A percentile compares a stretch with the other conserved stretches of the same genome.
phyloP scores from a whole-genome alignment of 1,140 invertebrate species.

The Sycophila sp. region DNA sequence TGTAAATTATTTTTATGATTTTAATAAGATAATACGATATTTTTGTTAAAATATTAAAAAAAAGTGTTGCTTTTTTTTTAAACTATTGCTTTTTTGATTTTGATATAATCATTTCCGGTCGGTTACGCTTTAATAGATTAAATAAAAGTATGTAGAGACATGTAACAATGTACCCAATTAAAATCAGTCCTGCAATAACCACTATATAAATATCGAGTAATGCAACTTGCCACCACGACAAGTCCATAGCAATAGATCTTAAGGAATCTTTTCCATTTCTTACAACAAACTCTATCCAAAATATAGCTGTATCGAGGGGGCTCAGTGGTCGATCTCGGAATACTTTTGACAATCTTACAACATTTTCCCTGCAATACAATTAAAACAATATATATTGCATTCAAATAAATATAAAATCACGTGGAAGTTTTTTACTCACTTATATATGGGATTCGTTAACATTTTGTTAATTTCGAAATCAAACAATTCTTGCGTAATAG shows the following conservation, averaged over 20 bases:
- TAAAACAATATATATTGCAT: not conserved
- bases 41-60: too few relatives aligned
- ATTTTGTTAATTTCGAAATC: conserved; percentile 48
- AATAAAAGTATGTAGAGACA: not conserved
- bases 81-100: not conserved
- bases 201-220: conserved; percentile 57
- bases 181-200: not conserved
- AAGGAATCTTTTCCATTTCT: conserved; percentile 64
- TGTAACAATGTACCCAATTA: not conserved
- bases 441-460: conserved; percentile 53
- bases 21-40: too few relatives aligned
- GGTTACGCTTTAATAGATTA: not conserved
- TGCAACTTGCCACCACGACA: conserved; percentile 63
- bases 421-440: conserved; percentile 41
- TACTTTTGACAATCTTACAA: conserved; percentile 38
- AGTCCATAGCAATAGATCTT: conserved; percentile 57
- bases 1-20: too few relatives aligned
- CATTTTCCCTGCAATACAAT: conserved; percentile 42
- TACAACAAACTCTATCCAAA: conserved; percentile 71
- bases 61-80: not conserved
- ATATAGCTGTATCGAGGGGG: conserved; percentile 68
- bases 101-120: not conserved
- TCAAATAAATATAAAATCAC: not conserved
- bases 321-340: conserved; percentile 61
- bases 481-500: conserved; percentile 53